Conservation (phyloP, 92 coral and sea anemone genomes). For the Metridium senile region DNA sequence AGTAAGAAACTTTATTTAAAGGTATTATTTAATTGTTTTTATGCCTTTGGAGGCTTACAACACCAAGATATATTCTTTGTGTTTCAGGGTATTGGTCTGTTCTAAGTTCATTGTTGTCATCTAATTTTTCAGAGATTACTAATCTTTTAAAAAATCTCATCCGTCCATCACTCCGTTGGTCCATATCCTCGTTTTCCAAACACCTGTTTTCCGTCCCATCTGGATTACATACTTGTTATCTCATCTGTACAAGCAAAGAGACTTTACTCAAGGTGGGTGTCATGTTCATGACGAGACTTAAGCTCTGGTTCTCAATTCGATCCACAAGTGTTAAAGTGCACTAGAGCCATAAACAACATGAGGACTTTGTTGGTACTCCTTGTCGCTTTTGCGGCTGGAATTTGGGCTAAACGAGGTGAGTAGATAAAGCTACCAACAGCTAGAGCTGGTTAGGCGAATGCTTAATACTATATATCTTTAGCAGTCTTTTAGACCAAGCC, state of each 20-base stretch:
- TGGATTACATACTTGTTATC: neutral
- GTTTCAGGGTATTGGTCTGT: too few species aligned
- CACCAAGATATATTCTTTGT: too few species aligned
- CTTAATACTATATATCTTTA: too few species aligned
- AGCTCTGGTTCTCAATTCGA: neutral
- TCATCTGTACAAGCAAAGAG: neutral
- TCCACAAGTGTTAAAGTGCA: neutral
- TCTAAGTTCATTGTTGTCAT: too few species aligned
- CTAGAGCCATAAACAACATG: neutral
- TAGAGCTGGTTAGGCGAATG: too few species aligned
- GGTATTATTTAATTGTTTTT: too few species aligned
- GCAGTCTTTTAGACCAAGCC: too few species aligned
- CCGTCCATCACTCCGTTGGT: neutral
- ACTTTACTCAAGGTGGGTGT: neutral
- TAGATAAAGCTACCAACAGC: too few species aligned
- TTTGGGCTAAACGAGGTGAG: slow-evolving; percentile 28
- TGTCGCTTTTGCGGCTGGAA: slow-evolving; percentile 12
- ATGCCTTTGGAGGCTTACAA: too few species aligned
- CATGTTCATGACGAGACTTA: neutral
- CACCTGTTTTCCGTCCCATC: neutral
- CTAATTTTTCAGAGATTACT: too few species aligned
- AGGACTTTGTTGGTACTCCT: slow-evolving; percentile 14
- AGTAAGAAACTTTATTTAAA: too few species aligned
- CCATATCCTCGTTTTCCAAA: neutral
- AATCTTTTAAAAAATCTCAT: neutral